Percentiles rank a stretch among this genome's conserved stretches.
phyloP scores from a whole-genome alignment of 2,113 vertebrate genomes.

The Tragulus kanchil region DNA sequence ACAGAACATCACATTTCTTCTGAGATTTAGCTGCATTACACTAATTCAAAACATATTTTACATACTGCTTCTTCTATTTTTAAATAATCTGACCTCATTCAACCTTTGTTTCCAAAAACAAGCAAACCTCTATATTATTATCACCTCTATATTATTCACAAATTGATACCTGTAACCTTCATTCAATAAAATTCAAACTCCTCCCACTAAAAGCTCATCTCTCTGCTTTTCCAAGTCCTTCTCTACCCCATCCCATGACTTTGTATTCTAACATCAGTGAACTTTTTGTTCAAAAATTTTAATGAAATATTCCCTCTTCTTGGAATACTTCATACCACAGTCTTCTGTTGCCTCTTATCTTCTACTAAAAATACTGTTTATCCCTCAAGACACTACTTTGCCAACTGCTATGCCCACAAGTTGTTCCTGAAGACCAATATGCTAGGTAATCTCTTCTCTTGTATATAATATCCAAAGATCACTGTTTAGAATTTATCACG shows the following conservation, averaged over 20 bases:
- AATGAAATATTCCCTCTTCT: not conserved
- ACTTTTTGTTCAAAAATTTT: not conserved
- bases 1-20: conserved; percentile 2
- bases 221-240: not conserved
- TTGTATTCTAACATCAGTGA: not conserved
- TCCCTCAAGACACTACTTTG: not conserved
- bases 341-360: not conserved
- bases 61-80: not conserved
- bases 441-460: not conserved
- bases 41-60: conserved; percentile 29
- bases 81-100: not conserved
- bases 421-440: not conserved
- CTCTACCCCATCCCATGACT: not conserved
- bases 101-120: conserved; percentile 20
- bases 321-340: not conserved
- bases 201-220: not conserved
- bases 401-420: not conserved
- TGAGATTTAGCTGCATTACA: not conserved
- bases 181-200: conserved; percentile 31
- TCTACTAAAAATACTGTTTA: not conserved
- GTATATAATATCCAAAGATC: not conserved
- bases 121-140: not conserved
- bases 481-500: not conserved
- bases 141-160: not conserved
- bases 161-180: not conserved